Conservation (phyloP, 2,888 invertebrate genomes). For the Trissolcus japonicus region DNA sequence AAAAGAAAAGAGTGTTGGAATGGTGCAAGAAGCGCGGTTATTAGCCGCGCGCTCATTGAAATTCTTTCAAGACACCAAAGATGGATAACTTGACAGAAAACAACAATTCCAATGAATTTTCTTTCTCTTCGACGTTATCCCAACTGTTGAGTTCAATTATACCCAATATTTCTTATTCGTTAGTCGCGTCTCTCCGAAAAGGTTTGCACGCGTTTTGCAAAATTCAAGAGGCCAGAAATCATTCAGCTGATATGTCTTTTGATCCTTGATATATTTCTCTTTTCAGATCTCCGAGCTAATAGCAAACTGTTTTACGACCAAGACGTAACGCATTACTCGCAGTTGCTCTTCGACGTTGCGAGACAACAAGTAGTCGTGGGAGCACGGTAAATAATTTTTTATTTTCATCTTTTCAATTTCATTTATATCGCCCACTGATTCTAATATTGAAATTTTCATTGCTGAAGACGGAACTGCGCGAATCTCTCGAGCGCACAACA, state of each 20-base stretch:
- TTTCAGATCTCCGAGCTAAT: constrained; percentile 81
- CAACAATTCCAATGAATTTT: constrained; percentile 26
- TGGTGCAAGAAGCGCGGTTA: constrained; percentile 51
- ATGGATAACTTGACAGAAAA: constrained; percentile 51
- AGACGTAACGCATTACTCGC: constrained; percentile 86
- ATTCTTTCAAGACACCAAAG: constrained; percentile 52
- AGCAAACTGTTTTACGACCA: constrained; percentile 81
- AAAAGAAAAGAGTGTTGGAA: constrained; percentile 55
- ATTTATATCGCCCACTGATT: too few relatives aligned
- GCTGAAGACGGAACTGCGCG: too few relatives aligned
- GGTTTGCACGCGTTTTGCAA: too few relatives aligned
- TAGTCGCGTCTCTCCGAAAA: neutral
- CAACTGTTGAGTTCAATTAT: constrained; percentile 1
- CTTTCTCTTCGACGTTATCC: neutral
- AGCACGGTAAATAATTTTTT: constrained; percentile 82
- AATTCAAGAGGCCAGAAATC: too few relatives aligned
- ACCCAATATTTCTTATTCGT: constrained; percentile 3
- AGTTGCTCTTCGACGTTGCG: constrained; percentile 90
- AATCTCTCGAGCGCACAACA: neutral
- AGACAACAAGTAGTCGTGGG: constrained; percentile 93
- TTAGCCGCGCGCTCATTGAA: constrained; percentile 52
- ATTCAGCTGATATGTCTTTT: too few relatives aligned
- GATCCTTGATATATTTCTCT: constrained; percentile 41
- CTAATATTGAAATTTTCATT: too few relatives aligned
- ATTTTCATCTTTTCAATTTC: neutral